These are phyloP conservation scores for Heteromurus nitidus DNA, from an alignment of 2,888 invertebrate genomes.

Conservation along the genomic window DNA sequence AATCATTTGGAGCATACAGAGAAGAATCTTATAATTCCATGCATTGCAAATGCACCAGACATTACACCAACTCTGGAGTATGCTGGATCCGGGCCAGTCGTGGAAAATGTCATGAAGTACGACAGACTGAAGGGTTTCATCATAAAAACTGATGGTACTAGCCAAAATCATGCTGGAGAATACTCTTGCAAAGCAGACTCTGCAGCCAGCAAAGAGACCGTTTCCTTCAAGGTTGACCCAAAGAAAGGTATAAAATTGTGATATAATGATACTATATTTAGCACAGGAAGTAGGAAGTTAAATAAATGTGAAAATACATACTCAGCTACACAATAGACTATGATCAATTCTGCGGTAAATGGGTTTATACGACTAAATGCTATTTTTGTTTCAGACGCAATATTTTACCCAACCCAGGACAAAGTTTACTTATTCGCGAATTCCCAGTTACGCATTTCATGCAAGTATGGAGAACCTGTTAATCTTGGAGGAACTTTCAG, in stretches of 20 bases:
- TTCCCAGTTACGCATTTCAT: constrained; percentile 37
- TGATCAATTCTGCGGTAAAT: too few relatives aligned
- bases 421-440: constrained; percentile 25
- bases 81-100: too few relatives aligned
- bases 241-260: not conserved
- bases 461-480: constrained; percentile 21
- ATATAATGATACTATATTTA: not conserved
- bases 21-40: constrained; percentile 43
- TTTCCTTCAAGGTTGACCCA: not conserved
- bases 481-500: constrained; percentile 39
- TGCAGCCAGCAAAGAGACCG: too few relatives aligned
- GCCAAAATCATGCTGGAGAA: too few relatives aligned
- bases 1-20: constrained; percentile 12
- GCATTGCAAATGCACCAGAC: constrained; percentile 39
- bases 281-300: too few relatives aligned
- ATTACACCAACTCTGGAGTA: constrained; percentile 13
- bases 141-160: too few relatives aligned
- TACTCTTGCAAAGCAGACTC: too few relatives aligned
- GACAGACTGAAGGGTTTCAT: not conserved
- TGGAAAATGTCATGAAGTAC: not conserved
- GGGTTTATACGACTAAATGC: too few relatives aligned
- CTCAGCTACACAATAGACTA: too few relatives aligned
- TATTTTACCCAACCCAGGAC: constrained; percentile 16
- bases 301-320: too few relatives aligned
- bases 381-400: constrained; percentile 21